Percentiles rank a stretch among this genome's conserved stretches.
phyloP scores from a whole-genome alignment of 2,888 invertebrate species.

The Megaustenia siamemsis region DNA sequence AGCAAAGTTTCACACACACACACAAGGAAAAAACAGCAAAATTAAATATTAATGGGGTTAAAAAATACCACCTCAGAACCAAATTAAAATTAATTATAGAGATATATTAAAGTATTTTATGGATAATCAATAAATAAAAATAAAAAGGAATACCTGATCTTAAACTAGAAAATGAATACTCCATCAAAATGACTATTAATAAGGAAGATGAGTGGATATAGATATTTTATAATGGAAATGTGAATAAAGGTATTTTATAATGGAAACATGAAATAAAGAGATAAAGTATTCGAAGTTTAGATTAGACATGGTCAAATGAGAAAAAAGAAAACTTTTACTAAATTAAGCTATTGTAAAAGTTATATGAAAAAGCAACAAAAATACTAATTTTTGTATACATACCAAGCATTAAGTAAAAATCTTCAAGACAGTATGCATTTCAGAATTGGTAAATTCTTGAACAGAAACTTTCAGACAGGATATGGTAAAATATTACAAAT shows the following conservation, averaged over 20 bases:
- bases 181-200: too few species aligned
- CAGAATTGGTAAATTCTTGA: too few species aligned
- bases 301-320: neutral
- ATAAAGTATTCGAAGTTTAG: neutral
- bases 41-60: neutral
- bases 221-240: neutral
- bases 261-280: too few species aligned
- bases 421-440: too few species aligned
- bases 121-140: neutral
- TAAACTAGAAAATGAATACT: too few species aligned
- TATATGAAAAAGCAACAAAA: too few species aligned
- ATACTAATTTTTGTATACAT: too few species aligned
- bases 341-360: too few species aligned
- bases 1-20: too few species aligned
- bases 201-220: neutral
- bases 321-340: neutral
- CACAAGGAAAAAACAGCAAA: neutral
- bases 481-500: too few species aligned
- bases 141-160: neutral
- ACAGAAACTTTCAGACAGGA: too few species aligned
- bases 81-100: neutral
- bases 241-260: neutral
- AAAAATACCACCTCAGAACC: neutral
- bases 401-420: too few species aligned
- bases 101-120: neutral